Conservation (phyloP, 2,888 invertebrate genomes). For the Acanthosepion lycidas region DNA sequence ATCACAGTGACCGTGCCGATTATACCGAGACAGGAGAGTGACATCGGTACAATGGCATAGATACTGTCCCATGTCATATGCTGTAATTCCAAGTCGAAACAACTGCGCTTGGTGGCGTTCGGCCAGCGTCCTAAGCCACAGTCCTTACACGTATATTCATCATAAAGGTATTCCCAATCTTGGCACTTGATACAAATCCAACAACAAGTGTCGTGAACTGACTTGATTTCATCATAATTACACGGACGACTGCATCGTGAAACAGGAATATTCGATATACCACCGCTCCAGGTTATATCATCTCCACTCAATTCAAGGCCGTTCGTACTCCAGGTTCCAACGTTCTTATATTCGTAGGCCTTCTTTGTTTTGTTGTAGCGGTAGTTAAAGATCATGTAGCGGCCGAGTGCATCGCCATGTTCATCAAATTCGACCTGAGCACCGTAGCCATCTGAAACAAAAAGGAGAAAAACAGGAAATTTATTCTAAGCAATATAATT, state of each 20-base stretch:
- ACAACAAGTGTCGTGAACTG: slow-evolving; percentile 76
- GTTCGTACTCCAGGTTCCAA: slow-evolving; percentile 78
- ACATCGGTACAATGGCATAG: slow-evolving; percentile 81
- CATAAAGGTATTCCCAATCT: slow-evolving; percentile 69
- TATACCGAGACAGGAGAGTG: slow-evolving; percentile 80
- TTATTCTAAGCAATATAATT: too few relatives aligned
- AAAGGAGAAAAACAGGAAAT: not conserved
- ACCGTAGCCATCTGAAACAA: slow-evolving; percentile 80
- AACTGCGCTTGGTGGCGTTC: slow-evolving; percentile 65
- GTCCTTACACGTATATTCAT: slow-evolving; percentile 71
- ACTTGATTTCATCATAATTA: slow-evolving; percentile 74
- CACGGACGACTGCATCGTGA: slow-evolving; percentile 76
- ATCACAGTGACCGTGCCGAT: slow-evolving; percentile 80
- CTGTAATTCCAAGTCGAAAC: slow-evolving; percentile 66
- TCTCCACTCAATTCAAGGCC: slow-evolving; percentile 73
- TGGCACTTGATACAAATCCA: slow-evolving; percentile 74
- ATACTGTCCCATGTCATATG: slow-evolving; percentile 74
- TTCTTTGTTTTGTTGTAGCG: slow-evolving; percentile 68
- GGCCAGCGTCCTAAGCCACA: slow-evolving; percentile 73
- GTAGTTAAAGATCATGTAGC: slow-evolving; percentile 77
- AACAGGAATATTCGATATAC: slow-evolving; percentile 71
- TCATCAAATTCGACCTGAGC: slow-evolving; percentile 80
- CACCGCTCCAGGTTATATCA: slow-evolving; percentile 74
- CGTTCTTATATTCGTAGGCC: slow-evolving; percentile 69
- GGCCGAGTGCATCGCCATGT: slow-evolving; percentile 75